Conservation (phyloP, 2,888 invertebrate species). For the Plebejus melissa region DNA sequence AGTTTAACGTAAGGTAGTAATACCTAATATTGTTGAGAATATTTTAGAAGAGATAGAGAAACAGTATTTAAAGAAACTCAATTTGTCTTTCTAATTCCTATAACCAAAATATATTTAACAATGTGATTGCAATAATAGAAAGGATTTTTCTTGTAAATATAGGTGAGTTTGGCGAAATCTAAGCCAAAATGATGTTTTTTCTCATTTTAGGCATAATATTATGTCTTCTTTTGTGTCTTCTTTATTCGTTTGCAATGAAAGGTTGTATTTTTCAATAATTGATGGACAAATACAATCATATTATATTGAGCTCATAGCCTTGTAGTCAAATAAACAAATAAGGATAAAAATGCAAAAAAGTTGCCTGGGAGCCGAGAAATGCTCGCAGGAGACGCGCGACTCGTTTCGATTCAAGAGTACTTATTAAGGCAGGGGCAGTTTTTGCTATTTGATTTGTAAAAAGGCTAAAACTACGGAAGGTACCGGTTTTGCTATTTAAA, state of each 20-base stretch:
- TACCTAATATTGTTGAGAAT: too few species aligned
- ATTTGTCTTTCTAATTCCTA: too few species aligned
- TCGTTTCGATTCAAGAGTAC: slow-evolving; percentile 65
- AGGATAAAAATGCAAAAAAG: slow-evolving; percentile 48
- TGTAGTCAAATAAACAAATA: slow-evolving; percentile 28
- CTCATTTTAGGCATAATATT: background rate
- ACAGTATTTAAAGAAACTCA: too few species aligned
- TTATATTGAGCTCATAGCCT: slow-evolving; percentile 7
- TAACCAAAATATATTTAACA: too few species aligned
- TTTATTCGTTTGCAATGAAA: background rate
- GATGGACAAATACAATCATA: background rate
- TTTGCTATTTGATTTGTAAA: slow-evolving; percentile 78
- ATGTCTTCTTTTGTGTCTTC: background rate
- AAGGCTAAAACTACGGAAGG: slow-evolving; percentile 55
- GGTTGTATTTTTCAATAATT: background rate
- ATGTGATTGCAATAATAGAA: too few species aligned
- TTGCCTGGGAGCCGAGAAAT: slow-evolving; percentile 44
- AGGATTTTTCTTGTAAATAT: too few species aligned
- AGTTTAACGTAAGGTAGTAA: too few species aligned
- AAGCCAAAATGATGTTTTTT: background rate
- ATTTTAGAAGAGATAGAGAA: too few species aligned
- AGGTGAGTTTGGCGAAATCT: background rate
- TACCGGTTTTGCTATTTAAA: slow-evolving; percentile 76
- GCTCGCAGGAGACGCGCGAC: slow-evolving; percentile 55
- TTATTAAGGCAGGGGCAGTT: slow-evolving; percentile 77